Base-by-base conservation (phyloP, 1,140 invertebrate genomes). In the Drosophila dunni region DNA sequence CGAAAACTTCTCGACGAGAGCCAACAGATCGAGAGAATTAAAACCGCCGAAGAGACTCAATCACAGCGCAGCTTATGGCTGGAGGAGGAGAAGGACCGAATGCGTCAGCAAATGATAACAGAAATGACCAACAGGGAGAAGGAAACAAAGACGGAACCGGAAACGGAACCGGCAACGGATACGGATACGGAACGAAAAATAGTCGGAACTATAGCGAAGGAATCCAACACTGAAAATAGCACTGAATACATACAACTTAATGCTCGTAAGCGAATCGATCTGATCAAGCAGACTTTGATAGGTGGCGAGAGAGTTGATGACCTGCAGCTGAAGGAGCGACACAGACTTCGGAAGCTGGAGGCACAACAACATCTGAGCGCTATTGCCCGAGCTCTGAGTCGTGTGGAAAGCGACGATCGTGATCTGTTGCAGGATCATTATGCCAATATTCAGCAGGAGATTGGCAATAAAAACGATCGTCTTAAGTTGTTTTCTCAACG, bases 291-390 rank as follows among this genome's bases (percentile, higher is more conserved):
- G 44, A 94, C 95, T 72, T 94, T 97, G 93, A 96, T 97, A 64
- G 97, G 97, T 29, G 97, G 97, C 1, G 97, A 98, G 84, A 94
- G 95, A 75, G 95, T 94, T 1, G 93, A 96, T 83, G 96, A 97
- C 91, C 93, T 94, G 61, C 94, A 95, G 78, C 93, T 96, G 38
- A 95, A 95, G 44, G 96, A 97, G 89, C 94, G 94, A 75, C 91
- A 96, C 67, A 93, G 94, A 60, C 94, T 94, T 63, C 95, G 95
- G 70, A 96, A 96, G 91, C 92, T 94, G 65, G 94, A 95, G 44
- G 96, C 96, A 1, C 95, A 97, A 82, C 94, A 94, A 53, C 93
- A 95, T 72, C 93, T 95, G 11, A 93, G 93, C 76, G 95, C 96
- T 0, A 93, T 97, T 48, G 94, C 94, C 4, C 94, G 95, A 75